Conservation (phyloP, 2,113 vertebrate genomes). For the Notarius quadriscutis region DNA sequence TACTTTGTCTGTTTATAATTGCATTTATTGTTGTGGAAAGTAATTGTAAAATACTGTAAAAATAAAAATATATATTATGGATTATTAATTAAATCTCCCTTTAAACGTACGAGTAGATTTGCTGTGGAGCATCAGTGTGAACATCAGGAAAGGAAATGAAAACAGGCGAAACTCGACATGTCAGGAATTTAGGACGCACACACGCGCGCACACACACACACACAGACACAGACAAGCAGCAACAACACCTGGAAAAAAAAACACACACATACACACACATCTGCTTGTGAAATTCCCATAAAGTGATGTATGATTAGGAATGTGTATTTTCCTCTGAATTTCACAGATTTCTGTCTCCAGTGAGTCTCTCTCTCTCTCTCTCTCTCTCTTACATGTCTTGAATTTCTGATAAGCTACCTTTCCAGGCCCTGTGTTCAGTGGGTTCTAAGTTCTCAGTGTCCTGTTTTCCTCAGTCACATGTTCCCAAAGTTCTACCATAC, state of each 20-base stretch:
- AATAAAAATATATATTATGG: background rate
- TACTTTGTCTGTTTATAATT: background rate
- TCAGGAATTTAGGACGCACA: constrained; percentile 44
- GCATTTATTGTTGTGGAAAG: background rate
- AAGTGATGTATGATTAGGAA: background rate
- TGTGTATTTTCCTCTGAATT: background rate
- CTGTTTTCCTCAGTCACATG: background rate
- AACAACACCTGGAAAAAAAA: constrained; percentile 12
- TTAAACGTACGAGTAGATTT: background rate
- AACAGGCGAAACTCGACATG: constrained; percentile 23
- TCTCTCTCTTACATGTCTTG: background rate
- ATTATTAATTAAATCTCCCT: background rate
- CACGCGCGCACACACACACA: constrained; percentile 10
- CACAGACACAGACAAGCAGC: constrained; percentile 12
- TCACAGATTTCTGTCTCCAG: constrained; percentile 7
- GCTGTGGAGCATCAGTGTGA: background rate
- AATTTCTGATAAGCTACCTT: background rate
- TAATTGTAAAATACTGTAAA: background rate
- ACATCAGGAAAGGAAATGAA: constrained; percentile 25
- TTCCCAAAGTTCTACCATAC: background rate
- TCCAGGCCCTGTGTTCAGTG: background rate
- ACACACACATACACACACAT: constrained; percentile 13
- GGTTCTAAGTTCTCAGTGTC: background rate
- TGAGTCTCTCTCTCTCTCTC: background rate
- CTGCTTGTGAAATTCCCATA: constrained; percentile 20